Evolutionary conservation across 2,888 invertebrate genomes (phyloP).

Genomic region (Acanthoscelides obtectus): DNA sequence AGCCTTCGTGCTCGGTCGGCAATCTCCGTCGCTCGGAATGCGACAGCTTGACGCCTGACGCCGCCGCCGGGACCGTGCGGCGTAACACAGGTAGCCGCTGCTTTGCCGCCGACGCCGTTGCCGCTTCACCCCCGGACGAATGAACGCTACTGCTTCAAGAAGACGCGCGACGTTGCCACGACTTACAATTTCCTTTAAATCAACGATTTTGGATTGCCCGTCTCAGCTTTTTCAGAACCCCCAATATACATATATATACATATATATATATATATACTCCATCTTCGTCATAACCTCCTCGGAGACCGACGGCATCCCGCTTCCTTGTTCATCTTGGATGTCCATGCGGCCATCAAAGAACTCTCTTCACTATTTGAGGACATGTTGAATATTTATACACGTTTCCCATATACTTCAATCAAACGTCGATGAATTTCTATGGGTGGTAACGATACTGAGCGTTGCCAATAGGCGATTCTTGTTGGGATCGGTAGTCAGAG

Average conservation of each 20-base stretch:
- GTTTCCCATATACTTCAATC: too few species aligned
- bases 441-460: too few species aligned
- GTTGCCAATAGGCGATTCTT: too few species aligned
- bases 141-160: slow-evolving; percentile 35
- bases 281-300: too few species aligned
- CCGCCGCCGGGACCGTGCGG: slow-evolving; percentile 48
- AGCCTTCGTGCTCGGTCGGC: neutral
- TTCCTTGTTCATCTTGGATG: too few species aligned
- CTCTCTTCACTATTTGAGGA: too few species aligned
- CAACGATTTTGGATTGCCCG: neutral
- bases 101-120: slow-evolving; percentile 31
- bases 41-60: slow-evolving; percentile 38
- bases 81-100: slow-evolving; percentile 44
- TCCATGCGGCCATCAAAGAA: too few species aligned
- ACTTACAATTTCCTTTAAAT: slow-evolving; percentile 7
- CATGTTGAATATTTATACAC: too few species aligned
- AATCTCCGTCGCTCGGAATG: slow-evolving; percentile 9
- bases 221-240: neutral
- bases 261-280: slow-evolving; percentile 4
- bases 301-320: too few species aligned
- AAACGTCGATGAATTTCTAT: too few species aligned
- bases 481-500: too few species aligned
- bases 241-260: neutral
- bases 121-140: slow-evolving; percentile 21
- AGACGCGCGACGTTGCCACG: slow-evolving; percentile 14